Evolutionary conservation across 2,113 vertebrate species (phyloP).

Genomic region (Cairina moschata): DNA sequence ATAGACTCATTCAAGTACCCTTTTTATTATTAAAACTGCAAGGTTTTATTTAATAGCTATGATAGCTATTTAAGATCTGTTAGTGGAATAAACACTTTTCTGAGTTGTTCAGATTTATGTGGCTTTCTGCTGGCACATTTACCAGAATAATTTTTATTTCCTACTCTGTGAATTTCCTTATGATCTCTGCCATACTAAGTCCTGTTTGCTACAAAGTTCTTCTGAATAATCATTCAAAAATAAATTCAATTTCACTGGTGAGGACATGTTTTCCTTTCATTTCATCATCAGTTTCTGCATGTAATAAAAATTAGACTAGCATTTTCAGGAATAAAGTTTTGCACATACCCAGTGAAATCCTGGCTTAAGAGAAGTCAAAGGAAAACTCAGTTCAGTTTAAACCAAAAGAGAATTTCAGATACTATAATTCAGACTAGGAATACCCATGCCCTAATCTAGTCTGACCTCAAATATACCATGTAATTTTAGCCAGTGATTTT

Average conservation of each 20-base stretch:
- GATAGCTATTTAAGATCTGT: neutral
- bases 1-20: neutral
- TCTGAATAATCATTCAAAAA: neutral
- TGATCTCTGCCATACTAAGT: neutral
- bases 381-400: neutral
- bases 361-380: neutral
- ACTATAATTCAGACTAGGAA: neutral
- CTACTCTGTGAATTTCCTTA: neutral
- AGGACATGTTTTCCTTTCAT: neutral
- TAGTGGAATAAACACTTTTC: conserved; percentile 26
- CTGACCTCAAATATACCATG: neutral
- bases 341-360: neutral
- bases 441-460: neutral
- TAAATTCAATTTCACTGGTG: neutral
- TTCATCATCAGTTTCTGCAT: neutral
- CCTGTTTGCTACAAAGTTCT: conserved; percentile 1
- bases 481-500: neutral
- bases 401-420: neutral
- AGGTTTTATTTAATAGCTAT: conserved; percentile 9
- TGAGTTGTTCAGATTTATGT: conserved; percentile 19
- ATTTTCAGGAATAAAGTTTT: neutral
- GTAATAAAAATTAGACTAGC: neutral
- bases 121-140: neutral
- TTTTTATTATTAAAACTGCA: neutral
- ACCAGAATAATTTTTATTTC: neutral